These are phyloP conservation scores for Huso huso DNA, from an alignment of 2,797 vertebrate species.

Conservation along the genomic window DNA sequence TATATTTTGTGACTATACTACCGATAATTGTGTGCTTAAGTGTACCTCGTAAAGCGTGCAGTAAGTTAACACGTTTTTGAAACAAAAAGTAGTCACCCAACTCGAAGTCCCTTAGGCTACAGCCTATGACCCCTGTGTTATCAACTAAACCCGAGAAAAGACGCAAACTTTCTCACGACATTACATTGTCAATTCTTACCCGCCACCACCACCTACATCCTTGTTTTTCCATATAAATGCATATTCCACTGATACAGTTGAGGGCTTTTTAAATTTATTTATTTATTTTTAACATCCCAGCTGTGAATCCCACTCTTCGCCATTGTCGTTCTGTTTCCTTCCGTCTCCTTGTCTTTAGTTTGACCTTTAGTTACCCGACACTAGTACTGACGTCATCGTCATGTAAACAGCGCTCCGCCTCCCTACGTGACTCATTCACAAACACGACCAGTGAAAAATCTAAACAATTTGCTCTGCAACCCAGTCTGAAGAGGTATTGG, in stretches of 20 bases:
- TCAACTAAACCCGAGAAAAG: conserved; percentile 2
- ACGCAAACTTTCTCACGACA: conserved; percentile 2
- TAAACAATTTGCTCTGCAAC: too few relatives aligned
- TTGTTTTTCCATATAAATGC: too few relatives aligned
- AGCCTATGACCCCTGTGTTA: too few relatives aligned
- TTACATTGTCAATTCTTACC: conserved; percentile 15
- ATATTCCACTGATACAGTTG: neutral
- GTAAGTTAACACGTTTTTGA: too few relatives aligned
- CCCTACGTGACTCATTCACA: conserved; percentile 15
- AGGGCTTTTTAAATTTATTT: conserved; percentile 3
- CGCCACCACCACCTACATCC: conserved; percentile 1
- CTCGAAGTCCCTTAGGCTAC: too few relatives aligned
- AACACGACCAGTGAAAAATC: too few relatives aligned
- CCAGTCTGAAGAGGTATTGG: too few relatives aligned
- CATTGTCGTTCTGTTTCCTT: conserved; percentile 49
- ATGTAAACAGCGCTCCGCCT: conserved; percentile 55
- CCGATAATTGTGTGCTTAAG: too few relatives aligned
- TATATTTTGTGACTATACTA: too few relatives aligned
- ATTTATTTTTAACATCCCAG: conserved; percentile 18
- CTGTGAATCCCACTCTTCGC: conserved; percentile 29
- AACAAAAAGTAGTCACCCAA: too few relatives aligned
- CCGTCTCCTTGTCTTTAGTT: conserved; percentile 62
- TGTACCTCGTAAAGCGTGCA: too few relatives aligned
- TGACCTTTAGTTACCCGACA: conserved; percentile 71
- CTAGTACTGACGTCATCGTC: conserved; percentile 66